These are phyloP conservation scores for Chalcosyrphus nemorum DNA, from an alignment of 2,888 invertebrate genomes.

Conservation along the genomic window DNA sequence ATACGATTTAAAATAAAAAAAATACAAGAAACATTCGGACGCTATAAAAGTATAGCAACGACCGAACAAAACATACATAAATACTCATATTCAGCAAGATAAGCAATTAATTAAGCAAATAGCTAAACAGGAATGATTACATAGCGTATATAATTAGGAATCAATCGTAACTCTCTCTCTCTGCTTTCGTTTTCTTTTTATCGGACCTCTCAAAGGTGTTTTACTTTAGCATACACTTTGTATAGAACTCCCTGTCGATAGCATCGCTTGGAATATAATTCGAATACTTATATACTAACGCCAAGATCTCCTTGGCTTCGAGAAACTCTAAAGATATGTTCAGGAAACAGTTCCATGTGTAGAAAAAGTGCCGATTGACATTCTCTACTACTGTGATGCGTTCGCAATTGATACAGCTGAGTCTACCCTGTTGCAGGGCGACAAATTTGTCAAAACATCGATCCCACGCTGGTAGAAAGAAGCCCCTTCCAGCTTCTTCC, in stretches of 20 bases:
- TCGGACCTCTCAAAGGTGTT: background rate
- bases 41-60: slow-evolving; percentile 2
- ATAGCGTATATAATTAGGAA: slow-evolving; percentile 21
- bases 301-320: slow-evolving; percentile 78
- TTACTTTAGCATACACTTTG: slow-evolving; percentile 79
- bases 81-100: slow-evolving; percentile 36
- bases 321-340: slow-evolving; percentile 79
- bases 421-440: slow-evolving; percentile 79
- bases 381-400: slow-evolving; percentile 78
- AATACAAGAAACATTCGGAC: background rate
- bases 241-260: slow-evolving; percentile 80
- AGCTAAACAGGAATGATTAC: slow-evolving; percentile 43
- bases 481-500: slow-evolving; percentile 78
- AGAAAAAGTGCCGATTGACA: slow-evolving; percentile 80
- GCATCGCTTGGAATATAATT: slow-evolving; percentile 81
- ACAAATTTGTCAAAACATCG: slow-evolving; percentile 81
- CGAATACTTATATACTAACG: slow-evolving; percentile 80
- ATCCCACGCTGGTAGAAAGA: slow-evolving; percentile 78
- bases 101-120: slow-evolving; percentile 44
- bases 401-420: slow-evolving; percentile 81
- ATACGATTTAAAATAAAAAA: slow-evolving; percentile 32
- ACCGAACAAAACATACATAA: slow-evolving; percentile 16
- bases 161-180: slow-evolving; percentile 18
- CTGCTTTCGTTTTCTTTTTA: background rate
- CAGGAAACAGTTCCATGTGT: slow-evolving; percentile 81